A percentile compares a stretch with the other conserved stretches of the same genome.
Conservation (phyloP, 23 tunicate genomes). For the Styela plicata region DNA sequence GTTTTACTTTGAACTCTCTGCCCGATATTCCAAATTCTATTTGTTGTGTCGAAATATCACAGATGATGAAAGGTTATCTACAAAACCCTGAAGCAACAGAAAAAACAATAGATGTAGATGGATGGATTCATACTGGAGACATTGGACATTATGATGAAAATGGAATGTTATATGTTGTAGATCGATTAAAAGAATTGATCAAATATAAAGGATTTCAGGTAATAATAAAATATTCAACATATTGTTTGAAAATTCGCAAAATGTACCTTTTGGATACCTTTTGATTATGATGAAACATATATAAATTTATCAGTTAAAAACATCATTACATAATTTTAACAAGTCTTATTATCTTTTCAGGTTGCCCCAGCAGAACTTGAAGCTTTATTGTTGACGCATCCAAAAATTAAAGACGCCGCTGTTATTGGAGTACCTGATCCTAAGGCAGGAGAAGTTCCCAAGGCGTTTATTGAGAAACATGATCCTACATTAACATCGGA, state of each 20-base stretch:
- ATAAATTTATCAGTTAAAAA: too few relatives aligned
- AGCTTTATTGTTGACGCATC: slow-evolving; percentile 23
- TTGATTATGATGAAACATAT: too few relatives aligned
- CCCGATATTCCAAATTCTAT: too few relatives aligned
- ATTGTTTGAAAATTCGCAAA: too few relatives aligned
- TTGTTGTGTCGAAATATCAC: too few relatives aligned
- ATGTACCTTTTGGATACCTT: too few relatives aligned
- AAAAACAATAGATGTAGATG: slow-evolving; percentile 36
- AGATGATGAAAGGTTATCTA: slow-evolving; percentile 71
- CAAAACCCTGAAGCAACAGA: slow-evolving; percentile 46
- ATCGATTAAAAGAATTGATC: slow-evolving; percentile 69
- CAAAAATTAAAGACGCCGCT: slow-evolving; percentile 32
- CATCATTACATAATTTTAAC: too few relatives aligned
- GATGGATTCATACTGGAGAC: slow-evolving; percentile 91
- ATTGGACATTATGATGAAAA: slow-evolving; percentile 66
- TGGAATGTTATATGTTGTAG: slow-evolving; percentile 51
- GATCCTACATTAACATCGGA: neutral
- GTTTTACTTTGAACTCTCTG: too few relatives aligned
- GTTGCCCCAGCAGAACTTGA: slow-evolving; percentile 51
- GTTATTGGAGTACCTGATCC: slow-evolving; percentile 33
- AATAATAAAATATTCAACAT: too few relatives aligned
- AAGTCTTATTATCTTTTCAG: too few relatives aligned
- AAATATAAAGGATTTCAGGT: slow-evolving; percentile 80
- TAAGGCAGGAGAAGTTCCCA: slow-evolving; percentile 36
- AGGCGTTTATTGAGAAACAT: slow-evolving; percentile 34